Evolutionary conservation across 2,113 vertebrate genomes (phyloP).

Genomic region (Synodontis membranacea): DNA sequence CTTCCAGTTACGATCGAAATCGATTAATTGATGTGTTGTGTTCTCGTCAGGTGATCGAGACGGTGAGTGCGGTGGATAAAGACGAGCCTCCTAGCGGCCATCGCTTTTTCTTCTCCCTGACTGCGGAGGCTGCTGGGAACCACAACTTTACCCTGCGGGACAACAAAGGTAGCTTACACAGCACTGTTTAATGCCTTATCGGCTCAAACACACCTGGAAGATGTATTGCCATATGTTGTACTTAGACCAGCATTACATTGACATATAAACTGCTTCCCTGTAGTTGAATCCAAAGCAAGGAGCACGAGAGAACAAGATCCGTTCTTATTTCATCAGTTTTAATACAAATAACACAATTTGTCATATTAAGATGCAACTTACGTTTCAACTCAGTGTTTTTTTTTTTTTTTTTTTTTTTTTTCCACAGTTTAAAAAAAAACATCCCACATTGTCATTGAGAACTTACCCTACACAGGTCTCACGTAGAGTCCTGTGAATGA

Average conservation of each 20-base stretch:
- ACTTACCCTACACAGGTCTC: background rate
- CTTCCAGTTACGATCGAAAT: background rate
- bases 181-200: conserved; percentile 6
- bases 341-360: background rate
- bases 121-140: conserved; percentile 78
- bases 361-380: background rate
- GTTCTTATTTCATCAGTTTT: background rate
- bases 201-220: conserved; percentile 10
- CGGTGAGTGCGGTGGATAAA: conserved; percentile 84
- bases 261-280: background rate
- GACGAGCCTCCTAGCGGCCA: conserved; percentile 85
- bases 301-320: background rate
- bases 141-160: conserved; percentile 85
- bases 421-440: background rate
- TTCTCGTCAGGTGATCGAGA: conserved; percentile 80
- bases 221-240: background rate
- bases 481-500: background rate
- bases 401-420: too few species aligned
- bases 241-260: background rate
- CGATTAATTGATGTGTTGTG: background rate
- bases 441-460: background rate
- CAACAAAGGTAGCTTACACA: conserved; percentile 78
- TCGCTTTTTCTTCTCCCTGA: conserved; percentile 84
- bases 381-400: background rate
- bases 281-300: too few species aligned